Evolutionary conservation across 2,113 vertebrate species (phyloP).

Genomic region (Stomatorhinus ivindoensis): DNA sequence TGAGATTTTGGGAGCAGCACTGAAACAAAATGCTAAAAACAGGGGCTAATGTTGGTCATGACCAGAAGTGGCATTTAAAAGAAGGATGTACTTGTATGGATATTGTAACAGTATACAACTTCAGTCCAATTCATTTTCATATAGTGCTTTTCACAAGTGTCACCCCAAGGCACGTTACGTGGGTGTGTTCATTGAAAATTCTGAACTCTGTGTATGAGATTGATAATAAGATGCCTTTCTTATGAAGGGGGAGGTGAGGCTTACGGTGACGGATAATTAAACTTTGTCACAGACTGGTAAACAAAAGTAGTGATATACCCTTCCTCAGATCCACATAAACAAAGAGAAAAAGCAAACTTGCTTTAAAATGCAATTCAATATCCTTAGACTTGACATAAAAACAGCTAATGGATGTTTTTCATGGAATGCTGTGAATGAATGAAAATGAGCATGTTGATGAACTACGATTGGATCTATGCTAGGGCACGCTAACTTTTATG

Average conservation of each 20-base stretch:
- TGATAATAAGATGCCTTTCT: neutral
- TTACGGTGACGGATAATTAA: neutral
- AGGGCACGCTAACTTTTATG: neutral
- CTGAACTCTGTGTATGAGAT: neutral
- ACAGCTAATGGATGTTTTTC: neutral
- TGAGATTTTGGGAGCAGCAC: neutral
- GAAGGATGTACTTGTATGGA: neutral
- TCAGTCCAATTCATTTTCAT: neutral
- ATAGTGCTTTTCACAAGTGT: neutral
- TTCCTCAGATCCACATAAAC: neutral
- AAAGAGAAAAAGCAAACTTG: neutral
- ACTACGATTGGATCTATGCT: neutral
- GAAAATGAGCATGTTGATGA: neutral
- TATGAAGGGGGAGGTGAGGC: neutral
- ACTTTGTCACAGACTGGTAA: neutral
- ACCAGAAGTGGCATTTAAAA: neutral
- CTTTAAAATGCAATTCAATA: neutral
- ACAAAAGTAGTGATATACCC: neutral
- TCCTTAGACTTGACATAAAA: neutral
- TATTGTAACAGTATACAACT: neutral
- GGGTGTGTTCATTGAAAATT: neutral
- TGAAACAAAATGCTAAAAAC: neutral
- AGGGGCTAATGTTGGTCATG: neutral
- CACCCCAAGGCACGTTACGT: neutral
- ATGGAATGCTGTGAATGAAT: neutral